Base-by-base conservation (phyloP, 1,140 invertebrate genomes). In the Drosophila trapezifrons region DNA sequence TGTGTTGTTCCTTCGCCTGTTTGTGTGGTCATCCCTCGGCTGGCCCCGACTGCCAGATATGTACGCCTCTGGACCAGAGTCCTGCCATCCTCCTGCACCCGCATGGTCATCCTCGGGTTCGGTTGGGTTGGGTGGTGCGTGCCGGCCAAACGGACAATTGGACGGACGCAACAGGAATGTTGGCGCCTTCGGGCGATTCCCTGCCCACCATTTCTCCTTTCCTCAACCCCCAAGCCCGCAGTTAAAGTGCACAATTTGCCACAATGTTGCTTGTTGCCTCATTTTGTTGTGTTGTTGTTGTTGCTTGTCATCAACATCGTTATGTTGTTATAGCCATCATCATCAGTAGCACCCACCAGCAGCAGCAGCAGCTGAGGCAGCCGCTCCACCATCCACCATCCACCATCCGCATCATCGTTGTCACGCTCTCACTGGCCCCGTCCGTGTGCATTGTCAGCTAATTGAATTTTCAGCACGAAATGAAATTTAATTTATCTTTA, bases 401-500 rank as follows among this genome's bases (percentile, higher is more conserved):
- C 59, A 42, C 29, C 60, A 60, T 66, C 38, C 46, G 38, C 60
- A 47, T 59, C 57, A 38, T 43, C 65, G 38, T 62, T 52, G 55
- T 76, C 63, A 57, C 78, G 67, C 82, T 55, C 64, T 85, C 64
- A 47, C 63, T 71, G 29, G 8, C 37, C 58, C 49, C 13, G 13
- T 6, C 49, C 29, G 46, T 78, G 59, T 84, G 80, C 77, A 78
- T 79, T 83, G 84, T 83, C 84, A 89, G 84, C 83, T 87, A 87
- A 87, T 87, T 87, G 79, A 87, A 87, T 87, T 87, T 87, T 87
- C 83, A 87, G 79, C 83, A 74, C 78, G 72, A 79, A 86, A 86
- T 89, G 79, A 79, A 85, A 87, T 89, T 87, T 80, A 87, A 87
- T 87, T 86, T 87, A 87, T 89, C 76, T 83, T 89, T 87, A 80